phyloP scores from a whole-genome alignment of 1,140 invertebrate species.

The Megalonaias nervosa region DNA sequence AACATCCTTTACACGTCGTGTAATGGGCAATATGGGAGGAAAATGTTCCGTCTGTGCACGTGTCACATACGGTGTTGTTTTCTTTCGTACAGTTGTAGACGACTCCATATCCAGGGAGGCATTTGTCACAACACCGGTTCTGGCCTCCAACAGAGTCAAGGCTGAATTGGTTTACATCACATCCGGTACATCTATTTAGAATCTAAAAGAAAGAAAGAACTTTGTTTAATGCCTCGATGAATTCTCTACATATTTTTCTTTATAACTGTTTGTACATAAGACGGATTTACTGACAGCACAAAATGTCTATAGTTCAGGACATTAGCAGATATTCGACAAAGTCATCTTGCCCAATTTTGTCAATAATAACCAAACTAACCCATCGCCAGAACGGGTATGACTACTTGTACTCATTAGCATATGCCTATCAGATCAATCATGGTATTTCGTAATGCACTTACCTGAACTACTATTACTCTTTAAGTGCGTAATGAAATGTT shows the following conservation, averaged over 20 bases:
- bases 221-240: not conserved
- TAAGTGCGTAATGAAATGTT: too few relatives aligned
- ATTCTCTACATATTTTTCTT: not conserved
- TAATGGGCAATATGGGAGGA: conserved; percentile 11
- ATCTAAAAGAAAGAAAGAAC: not conserved
- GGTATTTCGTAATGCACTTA: too few relatives aligned
- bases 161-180: not conserved
- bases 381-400: too few relatives aligned
- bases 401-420: too few relatives aligned
- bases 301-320: not conserved
- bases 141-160: not conserved
- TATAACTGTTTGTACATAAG: not conserved
- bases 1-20: conserved; percentile 41
- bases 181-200: too few relatives aligned
- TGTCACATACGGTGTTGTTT: conserved; percentile 5
- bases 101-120: not conserved
- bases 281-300: not conserved
- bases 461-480: too few relatives aligned
- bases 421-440: too few relatives aligned
- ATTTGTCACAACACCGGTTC: not conserved
- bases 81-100: not conserved
- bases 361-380: too few relatives aligned
- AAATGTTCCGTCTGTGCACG: conserved; percentile 11
- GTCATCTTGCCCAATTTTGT: too few relatives aligned
- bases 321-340: not conserved